Evolutionary conservation across 2,888 invertebrate genomes (phyloP).

Genomic region (Acleris holmiana): DNA sequence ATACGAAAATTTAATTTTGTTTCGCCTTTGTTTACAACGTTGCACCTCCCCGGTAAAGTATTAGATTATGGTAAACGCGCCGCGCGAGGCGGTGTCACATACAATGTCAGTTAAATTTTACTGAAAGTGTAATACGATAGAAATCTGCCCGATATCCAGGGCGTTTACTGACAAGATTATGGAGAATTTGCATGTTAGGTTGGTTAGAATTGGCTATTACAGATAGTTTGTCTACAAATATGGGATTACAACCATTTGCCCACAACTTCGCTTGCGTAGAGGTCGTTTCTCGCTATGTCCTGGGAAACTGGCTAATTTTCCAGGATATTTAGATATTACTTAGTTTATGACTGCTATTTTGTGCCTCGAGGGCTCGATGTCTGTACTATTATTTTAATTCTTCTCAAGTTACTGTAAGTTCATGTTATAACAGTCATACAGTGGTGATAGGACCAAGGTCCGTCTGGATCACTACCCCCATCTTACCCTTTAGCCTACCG

Average conservation of each 20-base stretch:
- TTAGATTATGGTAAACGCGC: constrained; percentile 25
- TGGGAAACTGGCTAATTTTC: too few relatives aligned
- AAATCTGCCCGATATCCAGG: constrained; percentile 30
- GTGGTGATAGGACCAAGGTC: too few relatives aligned
- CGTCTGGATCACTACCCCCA: too few relatives aligned
- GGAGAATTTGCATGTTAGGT: constrained; percentile 24
- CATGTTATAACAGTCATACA: too few relatives aligned
- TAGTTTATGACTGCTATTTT: too few relatives aligned
- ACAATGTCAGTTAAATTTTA: constrained; percentile 26
- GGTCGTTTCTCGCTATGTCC: too few relatives aligned
- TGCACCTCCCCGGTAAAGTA: constrained; percentile 13
- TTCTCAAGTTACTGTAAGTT: too few relatives aligned
- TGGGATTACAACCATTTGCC: not conserved
- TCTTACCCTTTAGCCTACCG: too few relatives aligned
- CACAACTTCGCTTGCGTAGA: not conserved
- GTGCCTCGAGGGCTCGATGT: too few relatives aligned
- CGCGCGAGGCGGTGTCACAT: constrained; percentile 3
- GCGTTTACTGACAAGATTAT: constrained; percentile 10
- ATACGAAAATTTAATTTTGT: not conserved
- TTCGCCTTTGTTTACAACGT: constrained; percentile 10
- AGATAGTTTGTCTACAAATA: not conserved
- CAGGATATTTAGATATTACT: too few relatives aligned
- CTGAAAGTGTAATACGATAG: constrained; percentile 26
- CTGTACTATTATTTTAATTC: too few relatives aligned
- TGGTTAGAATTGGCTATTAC: not conserved